Conservation (phyloP, 2,797 vertebrate species). For the Myioborus miniatus region DNA sequence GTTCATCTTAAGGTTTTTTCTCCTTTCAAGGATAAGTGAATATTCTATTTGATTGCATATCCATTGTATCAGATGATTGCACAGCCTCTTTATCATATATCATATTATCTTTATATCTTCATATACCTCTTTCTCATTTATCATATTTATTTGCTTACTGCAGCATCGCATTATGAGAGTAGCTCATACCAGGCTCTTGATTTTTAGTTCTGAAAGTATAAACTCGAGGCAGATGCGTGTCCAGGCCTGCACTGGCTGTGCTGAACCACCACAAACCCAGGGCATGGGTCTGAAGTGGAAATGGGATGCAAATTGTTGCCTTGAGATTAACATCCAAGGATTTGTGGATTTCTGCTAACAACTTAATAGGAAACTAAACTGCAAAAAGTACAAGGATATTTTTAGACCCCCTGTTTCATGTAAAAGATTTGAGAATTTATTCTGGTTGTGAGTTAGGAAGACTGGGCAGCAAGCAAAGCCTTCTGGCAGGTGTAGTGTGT, state of each 20-base stretch:
- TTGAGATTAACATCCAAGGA: background rate
- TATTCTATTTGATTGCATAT: background rate
- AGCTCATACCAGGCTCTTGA: background rate
- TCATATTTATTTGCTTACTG: background rate
- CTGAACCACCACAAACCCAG: background rate
- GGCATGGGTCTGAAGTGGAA: background rate
- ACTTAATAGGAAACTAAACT: background rate
- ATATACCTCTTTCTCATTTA: background rate
- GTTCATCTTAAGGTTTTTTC: background rate
- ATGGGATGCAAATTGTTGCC: background rate
- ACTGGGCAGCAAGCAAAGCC: background rate
- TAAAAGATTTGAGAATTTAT: background rate
- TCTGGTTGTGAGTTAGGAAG: background rate
- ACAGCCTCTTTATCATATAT: background rate
- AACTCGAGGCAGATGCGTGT: background rate
- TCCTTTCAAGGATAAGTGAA: background rate
- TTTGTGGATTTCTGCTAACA: background rate
- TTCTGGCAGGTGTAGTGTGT: background rate
- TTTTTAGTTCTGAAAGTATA: background rate
- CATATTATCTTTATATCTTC: too few species aligned
- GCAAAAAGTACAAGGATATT: background rate
- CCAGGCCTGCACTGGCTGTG: background rate
- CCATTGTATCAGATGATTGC: background rate
- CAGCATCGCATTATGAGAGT: background rate
- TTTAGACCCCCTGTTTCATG: background rate